Percentiles rank a stretch among this genome's conserved stretches.
Evolutionary conservation across 2,113 vertebrate genomes (phyloP).

Genomic region (Nothoprocta pentlandii): DNA sequence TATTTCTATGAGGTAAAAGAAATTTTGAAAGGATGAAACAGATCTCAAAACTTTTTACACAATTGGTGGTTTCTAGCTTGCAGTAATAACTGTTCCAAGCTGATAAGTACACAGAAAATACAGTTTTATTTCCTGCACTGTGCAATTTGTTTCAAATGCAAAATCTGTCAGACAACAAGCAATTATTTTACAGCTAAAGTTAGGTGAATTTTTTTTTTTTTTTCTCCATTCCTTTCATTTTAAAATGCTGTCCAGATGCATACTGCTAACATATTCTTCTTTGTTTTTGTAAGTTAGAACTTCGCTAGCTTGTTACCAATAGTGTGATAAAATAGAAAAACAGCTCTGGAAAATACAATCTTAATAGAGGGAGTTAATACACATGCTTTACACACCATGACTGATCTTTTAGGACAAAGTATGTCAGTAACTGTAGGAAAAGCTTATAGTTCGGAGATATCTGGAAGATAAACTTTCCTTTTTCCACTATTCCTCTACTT

Average conservation of each 20-base stretch:
- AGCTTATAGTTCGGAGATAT: not conserved
- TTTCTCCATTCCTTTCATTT: not conserved
- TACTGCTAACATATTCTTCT: not conserved
- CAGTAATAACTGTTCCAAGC: not conserved
- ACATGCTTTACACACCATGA: not conserved
- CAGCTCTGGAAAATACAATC: not conserved
- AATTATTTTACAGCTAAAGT: not conserved
- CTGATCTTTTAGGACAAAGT: not conserved
- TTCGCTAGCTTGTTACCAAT: not conserved
- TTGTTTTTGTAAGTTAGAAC: not conserved
- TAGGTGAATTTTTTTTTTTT: not conserved
- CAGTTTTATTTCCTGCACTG: not conserved
- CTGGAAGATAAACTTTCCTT: not conserved
- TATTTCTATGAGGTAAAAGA: not conserved
- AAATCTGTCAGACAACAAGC: not conserved
- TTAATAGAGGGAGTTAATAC: not conserved
- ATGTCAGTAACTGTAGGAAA: not conserved
- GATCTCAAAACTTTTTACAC: not conserved
- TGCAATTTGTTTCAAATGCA: not conserved
- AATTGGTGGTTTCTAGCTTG: not conserved
- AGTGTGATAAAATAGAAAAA: not conserved
- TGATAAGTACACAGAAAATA: not conserved
- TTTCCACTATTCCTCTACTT: not conserved
- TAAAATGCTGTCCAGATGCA: not conserved
- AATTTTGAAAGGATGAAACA: not conserved